Evolutionary conservation across 1,140 invertebrate species (phyloP).

Genomic region (Drepana arcuata): DNA sequence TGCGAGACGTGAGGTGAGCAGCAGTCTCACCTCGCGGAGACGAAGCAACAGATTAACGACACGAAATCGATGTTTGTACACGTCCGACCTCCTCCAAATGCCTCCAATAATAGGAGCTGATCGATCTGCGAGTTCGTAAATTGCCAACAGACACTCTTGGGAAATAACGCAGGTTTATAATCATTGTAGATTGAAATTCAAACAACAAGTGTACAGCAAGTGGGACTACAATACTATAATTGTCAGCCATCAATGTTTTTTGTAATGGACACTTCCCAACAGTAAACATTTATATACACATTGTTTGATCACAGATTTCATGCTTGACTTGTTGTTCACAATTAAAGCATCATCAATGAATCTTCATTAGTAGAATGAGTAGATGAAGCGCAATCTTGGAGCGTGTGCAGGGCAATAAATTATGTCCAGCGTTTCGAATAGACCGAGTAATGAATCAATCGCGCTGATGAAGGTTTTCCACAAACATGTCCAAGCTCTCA

Average conservation of each 20-base stretch:
- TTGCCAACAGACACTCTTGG: constrained; percentile 52
- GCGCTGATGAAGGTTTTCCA: constrained; percentile 43
- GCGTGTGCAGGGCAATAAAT: constrained; percentile 24
- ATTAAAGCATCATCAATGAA: too few relatives aligned
- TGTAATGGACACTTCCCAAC: too few relatives aligned
- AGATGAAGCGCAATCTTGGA: constrained; percentile 3
- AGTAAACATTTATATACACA: too few relatives aligned
- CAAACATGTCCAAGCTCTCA: constrained; percentile 65
- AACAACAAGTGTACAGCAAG: constrained; percentile 28
- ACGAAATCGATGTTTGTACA: constrained; percentile 68
- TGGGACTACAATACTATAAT: constrained; percentile 28
- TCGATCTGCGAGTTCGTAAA: constrained; percentile 54
- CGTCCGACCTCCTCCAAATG: constrained; percentile 64
- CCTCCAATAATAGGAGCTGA: constrained; percentile 61
- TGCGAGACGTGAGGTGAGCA: constrained; percentile 54
- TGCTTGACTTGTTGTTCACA: too few relatives aligned
- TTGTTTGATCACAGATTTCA: constrained; percentile 31
- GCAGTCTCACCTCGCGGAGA: constrained; percentile 36
- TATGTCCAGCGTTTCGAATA: constrained; percentile 27
- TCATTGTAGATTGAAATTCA: constrained; percentile 29
- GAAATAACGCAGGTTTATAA: constrained; percentile 51
- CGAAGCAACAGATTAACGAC: constrained; percentile 51
- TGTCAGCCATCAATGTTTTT: constrained; percentile 17
- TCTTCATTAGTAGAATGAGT: constrained; percentile 15
- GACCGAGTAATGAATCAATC: constrained; percentile 63